Evolutionary conservation across 2,888 invertebrate species (phyloP).

Genomic region (Bellardia pandia): DNA sequence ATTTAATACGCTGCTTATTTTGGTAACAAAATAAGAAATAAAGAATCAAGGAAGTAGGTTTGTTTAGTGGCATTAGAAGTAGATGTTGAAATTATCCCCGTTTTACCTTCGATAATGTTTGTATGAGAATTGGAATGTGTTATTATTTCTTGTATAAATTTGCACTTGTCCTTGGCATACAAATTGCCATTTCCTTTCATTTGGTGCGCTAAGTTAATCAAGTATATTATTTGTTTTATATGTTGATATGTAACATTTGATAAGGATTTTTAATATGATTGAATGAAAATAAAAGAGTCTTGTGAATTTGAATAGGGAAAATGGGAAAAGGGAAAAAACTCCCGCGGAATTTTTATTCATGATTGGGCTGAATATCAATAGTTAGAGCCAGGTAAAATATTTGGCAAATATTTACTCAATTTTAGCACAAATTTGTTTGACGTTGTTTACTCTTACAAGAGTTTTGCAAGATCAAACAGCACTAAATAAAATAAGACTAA

Average conservation of each 20-base stretch:
- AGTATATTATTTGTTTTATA: background rate
- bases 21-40: background rate
- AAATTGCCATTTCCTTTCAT: constrained; percentile 47
- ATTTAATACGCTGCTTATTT: constrained; percentile 67
- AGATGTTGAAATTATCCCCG: constrained; percentile 42
- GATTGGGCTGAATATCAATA: too few relatives aligned
- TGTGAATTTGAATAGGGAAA: too few relatives aligned
- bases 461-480: too few relatives aligned
- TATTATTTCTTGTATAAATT: constrained; percentile 32
- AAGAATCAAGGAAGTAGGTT: background rate
- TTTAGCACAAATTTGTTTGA: too few relatives aligned
- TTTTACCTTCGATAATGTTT: constrained; percentile 48
- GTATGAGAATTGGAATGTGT: constrained; percentile 25
- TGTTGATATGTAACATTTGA: background rate
- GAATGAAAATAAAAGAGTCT: too few relatives aligned
- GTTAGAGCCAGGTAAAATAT: too few relatives aligned
- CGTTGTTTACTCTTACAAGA: too few relatives aligned
- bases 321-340: too few relatives aligned
- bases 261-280: too few relatives aligned
- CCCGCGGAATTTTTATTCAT: too few relatives aligned
- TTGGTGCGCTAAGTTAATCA: background rate
- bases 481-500: too few relatives aligned
- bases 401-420: too few relatives aligned
- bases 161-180: constrained; percentile 67
- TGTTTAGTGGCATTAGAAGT: background rate